Evolutionary conservation across 2,113 vertebrate species (phyloP), one percentile per base, ranked within the genome.

Genomic region (Sinocyclocheilus grahami): DNA sequence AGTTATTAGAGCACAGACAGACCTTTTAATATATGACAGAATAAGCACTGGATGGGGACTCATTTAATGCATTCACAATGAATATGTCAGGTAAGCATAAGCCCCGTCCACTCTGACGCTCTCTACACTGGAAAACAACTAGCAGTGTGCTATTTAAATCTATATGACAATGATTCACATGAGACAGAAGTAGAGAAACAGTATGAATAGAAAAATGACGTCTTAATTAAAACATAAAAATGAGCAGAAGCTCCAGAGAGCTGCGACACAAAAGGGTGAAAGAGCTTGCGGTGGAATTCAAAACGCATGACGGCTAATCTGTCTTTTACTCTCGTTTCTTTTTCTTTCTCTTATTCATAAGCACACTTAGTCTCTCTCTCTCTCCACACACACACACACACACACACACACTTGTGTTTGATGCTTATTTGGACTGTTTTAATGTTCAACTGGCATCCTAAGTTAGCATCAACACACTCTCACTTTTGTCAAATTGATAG

Each of bases 161-260:
- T 24, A 16, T 63, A 30, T 33, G 30, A 30, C 55, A 67, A 67
- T 65, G 13, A 71, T 51, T 10, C 24, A 0, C 8, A 16, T 84
- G 27, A 42, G 48, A 39, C 18, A n/a, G 60, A 77, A 30, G 27
- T 27, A 60, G 14, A 24, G 20, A 42, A 62, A n/a, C 3, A 1
- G 30, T 39, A 14, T 75, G 3, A 71, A 84, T 33, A 58, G 16
- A 62, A 60, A 11, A 60, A 58, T n/a, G 30, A 20, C 3, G 1
- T 30, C 46, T 77, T 77, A 77, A 85, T 85, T 85, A 85, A 63
- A 77, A 46, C 58, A 51, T 77, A 85, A 63, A 79, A 48, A 78
- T 74, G n/a, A 42, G 30, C 48, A 24, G 13, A 60, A 42, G 22
- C 85, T 71, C 77, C 27, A 46, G 75, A 46, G 60, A 78, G 27